phyloP scores from a whole-genome alignment of 1,140 invertebrate species.

The Tetramorium simillimum region DNA sequence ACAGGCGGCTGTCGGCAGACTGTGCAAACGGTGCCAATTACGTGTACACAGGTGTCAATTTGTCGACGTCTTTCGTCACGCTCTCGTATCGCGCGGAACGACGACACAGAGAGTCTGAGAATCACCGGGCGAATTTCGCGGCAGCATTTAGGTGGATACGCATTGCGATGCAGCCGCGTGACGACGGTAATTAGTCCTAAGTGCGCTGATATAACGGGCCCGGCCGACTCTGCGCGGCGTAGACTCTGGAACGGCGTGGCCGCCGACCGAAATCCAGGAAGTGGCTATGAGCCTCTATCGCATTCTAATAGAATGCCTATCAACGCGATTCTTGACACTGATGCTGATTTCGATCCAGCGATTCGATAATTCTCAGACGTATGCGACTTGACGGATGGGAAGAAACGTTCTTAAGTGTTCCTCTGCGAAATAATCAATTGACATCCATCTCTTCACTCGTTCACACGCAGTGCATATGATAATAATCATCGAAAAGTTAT shows the following conservation, averaged over 20 bases:
- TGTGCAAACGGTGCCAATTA: conserved; percentile 83
- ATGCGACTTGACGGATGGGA: not conserved
- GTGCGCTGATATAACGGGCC: not conserved
- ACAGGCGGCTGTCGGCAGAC: conserved; percentile 70
- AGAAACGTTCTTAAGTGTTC: not conserved
- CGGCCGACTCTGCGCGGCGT: not conserved
- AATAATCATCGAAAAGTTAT: not conserved
- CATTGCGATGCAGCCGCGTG: conserved; percentile 39
- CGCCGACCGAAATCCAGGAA: conserved; percentile 35
- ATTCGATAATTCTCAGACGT: not conserved
- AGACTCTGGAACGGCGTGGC: conserved; percentile 13
- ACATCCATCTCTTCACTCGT: not conserved
- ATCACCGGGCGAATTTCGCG: conserved; percentile 39
- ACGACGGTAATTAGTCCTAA: conserved; percentile 58
- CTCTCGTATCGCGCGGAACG: conserved; percentile 44
- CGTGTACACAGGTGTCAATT: conserved; percentile 81
- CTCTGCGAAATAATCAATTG: not conserved
- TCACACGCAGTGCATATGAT: not conserved
- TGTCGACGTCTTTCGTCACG: conserved; percentile 47
- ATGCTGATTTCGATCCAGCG: not conserved
- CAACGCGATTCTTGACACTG: not conserved
- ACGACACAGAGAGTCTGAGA: conserved; percentile 44
- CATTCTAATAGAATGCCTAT: conserved; percentile 20
- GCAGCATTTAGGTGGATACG: conserved; percentile 36
- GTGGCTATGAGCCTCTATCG: not conserved